Evolutionary conservation across 2,113 vertebrate genomes (phyloP), one percentile per base, ranked within the genome.

Genomic region (Engraulis encrasicolus): DNA sequence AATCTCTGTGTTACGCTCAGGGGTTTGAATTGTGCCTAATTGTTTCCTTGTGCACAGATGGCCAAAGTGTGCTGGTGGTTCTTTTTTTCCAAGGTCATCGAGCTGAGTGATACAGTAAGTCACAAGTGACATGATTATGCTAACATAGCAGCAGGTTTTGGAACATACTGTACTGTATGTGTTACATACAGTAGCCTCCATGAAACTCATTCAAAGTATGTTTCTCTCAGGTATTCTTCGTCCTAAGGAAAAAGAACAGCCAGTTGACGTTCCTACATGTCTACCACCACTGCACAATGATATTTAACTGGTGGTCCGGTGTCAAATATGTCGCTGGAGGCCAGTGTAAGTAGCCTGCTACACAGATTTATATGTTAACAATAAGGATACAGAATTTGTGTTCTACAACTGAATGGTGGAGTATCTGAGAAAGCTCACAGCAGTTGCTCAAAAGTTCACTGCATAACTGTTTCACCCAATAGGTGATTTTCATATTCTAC

Each of bases 321-420:
- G 88, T 96, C 77, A 97, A 97, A 87, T 96, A 95, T 0, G 86
- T 96, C 77, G 94, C 94, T 0, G 96, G 95, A 50, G 95, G 94
- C 86, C 95, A 96, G 91, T 96, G 96, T 97, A 92, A 91, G 93
- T 89, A n/a, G n/a, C n/a, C n/a, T n/a, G n/a, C n/a, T n/a, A n/a
- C n/a, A n/a, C n/a, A n/a, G n/a, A n/a, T n/a, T n/a, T n/a, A n/a
- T n/a, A n/a, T n/a, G n/a, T n/a, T n/a, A n/a, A n/a, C n/a, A n/a
- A n/a, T n/a, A n/a, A n/a, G n/a, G n/a, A n/a, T n/a, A n/a, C n/a
- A n/a, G n/a, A n/a, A n/a, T n/a, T n/a, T n/a, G n/a, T n/a, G n/a
- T n/a, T n/a, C n/a, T n/a, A n/a, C n/a, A n/a, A n/a, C n/a, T n/a
- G n/a, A n/a, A n/a, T n/a, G n/a, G n/a, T n/a, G n/a, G n/a, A n/a